A percentile compares a stretch with the other conserved stretches of the same genome.
These are phyloP conservation scores for Pristionchus mayeri DNA, from an alignment of 2,888 invertebrate species.

Conservation along the genomic window DNA sequence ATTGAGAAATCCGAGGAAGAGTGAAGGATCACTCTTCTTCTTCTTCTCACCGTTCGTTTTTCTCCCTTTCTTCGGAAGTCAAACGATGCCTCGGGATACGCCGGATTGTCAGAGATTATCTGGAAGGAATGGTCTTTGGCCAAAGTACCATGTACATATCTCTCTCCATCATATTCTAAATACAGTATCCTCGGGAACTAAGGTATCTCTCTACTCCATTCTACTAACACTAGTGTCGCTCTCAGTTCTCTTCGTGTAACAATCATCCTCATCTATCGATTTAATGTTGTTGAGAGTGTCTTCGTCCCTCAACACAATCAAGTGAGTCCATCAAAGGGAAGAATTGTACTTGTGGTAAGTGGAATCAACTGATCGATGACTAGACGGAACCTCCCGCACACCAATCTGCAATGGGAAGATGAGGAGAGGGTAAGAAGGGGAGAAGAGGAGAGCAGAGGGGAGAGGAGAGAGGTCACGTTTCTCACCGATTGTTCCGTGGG, in stretches of 20 bases:
- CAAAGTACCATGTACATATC: no score
- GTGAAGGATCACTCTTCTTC: not conserved
- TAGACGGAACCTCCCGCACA: not conserved
- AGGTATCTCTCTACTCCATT: not conserved
- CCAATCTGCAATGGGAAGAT: not conserved
- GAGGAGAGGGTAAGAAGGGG: not conserved
- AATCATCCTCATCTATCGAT: conserved; percentile 36
- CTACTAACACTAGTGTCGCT: conserved; percentile 27
- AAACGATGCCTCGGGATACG: conserved; percentile 32
- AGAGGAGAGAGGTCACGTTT: not conserved
- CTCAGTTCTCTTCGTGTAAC: not conserved
- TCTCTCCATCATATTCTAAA: no score
- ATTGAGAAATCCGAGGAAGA: not conserved
- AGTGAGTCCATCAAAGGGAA: not conserved
- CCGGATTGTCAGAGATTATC: conserved; percentile 22
- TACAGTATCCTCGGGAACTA: not conserved
- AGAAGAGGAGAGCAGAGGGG: not conserved
- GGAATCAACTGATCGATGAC: not conserved
- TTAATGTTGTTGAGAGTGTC: conserved; percentile 39
- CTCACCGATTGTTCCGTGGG: conserved; percentile 22
- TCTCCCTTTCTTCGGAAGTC: not conserved
- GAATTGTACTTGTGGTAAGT: not conserved
- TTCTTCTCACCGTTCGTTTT: not conserved
- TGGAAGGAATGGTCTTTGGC: no score
- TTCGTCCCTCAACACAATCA: not conserved